These are phyloP conservation scores for Stegodyphus dumicola DNA, from an alignment of 1,140 invertebrate species.

Conservation along the genomic window DNA sequence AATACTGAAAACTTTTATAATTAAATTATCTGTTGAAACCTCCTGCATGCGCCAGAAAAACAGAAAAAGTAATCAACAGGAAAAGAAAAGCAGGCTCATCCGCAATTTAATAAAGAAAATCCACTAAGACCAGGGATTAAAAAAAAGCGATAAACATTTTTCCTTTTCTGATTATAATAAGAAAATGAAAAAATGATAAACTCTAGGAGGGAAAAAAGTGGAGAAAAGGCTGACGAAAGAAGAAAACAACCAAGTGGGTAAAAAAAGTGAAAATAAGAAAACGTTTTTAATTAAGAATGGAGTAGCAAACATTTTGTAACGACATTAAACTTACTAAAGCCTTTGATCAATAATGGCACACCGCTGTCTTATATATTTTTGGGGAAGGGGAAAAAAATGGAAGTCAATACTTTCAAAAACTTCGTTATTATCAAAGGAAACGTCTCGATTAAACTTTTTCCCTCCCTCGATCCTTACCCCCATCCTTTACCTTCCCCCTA, in stretches of 20 bases:
- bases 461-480: background rate
- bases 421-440: constrained; percentile 60
- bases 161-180: constrained; percentile 62
- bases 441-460: constrained; percentile 59
- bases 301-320: constrained; percentile 61
- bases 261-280: constrained; percentile 59
- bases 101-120: constrained; percentile 60
- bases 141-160: constrained; percentile 62
- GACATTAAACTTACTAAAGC: constrained; percentile 59
- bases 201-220: constrained; percentile 20
- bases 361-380: constrained; percentile 54
- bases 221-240: constrained; percentile 34
- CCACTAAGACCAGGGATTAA: constrained; percentile 58
- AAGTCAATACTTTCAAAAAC: constrained; percentile 61
- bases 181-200: constrained; percentile 61
- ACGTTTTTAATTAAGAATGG: constrained; percentile 61
- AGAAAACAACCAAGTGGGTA: constrained; percentile 46
- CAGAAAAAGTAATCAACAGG: constrained; percentile 40
- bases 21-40: constrained; percentile 60
- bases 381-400: constrained; percentile 33
- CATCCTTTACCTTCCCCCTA: background rate
- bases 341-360: constrained; percentile 56
- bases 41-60: constrained; percentile 9
- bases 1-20: constrained; percentile 59
- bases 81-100: constrained; percentile 50